Percentiles rank a stretch among this genome's conserved stretches.
Evolutionary conservation across 2,797 vertebrate genomes (phyloP).

Genomic region (Sebastes alutus): DNA sequence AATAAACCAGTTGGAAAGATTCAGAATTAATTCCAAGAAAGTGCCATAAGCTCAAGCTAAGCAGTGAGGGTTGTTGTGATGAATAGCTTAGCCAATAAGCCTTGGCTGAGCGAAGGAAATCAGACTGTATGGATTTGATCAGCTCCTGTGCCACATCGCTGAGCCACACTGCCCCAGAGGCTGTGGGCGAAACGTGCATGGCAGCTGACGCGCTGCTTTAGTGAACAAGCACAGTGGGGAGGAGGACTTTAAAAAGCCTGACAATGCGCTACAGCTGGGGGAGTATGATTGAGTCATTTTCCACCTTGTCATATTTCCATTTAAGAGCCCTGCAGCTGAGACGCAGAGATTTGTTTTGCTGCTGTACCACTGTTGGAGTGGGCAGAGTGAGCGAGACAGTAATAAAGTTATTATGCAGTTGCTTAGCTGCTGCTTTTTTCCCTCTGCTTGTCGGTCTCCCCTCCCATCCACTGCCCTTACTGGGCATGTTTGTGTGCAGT

Average conservation of each 20-base stretch:
- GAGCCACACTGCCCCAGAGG: neutral
- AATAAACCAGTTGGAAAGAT: constrained; percentile 39
- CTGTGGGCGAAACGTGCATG: neutral
- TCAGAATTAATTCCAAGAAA: constrained; percentile 59
- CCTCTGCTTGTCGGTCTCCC: neutral
- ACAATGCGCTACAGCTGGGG: constrained; percentile 2
- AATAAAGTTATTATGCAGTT: neutral
- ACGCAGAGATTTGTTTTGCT: constrained; percentile 10
- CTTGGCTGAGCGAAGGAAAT: constrained; percentile 22
- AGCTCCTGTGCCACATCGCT: neutral
- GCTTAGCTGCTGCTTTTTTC: neutral
- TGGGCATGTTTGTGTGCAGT: neutral
- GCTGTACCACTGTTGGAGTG: neutral
- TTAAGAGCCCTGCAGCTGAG: neutral
- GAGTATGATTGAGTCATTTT: constrained; percentile 10
- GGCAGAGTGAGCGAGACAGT: neutral
- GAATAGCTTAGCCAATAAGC: constrained; percentile 50
- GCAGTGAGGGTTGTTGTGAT: constrained; percentile 20
- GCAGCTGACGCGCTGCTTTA: neutral
- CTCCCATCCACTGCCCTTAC: neutral
- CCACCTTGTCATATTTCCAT: constrained; percentile 47
- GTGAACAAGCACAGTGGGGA: neutral
- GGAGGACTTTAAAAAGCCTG: neutral
- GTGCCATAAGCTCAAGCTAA: constrained; percentile 46
- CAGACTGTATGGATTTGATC: constrained; percentile 20